Conservation (phyloP, 2,888 invertebrate species). For the Drosophila quinaria region DNA sequence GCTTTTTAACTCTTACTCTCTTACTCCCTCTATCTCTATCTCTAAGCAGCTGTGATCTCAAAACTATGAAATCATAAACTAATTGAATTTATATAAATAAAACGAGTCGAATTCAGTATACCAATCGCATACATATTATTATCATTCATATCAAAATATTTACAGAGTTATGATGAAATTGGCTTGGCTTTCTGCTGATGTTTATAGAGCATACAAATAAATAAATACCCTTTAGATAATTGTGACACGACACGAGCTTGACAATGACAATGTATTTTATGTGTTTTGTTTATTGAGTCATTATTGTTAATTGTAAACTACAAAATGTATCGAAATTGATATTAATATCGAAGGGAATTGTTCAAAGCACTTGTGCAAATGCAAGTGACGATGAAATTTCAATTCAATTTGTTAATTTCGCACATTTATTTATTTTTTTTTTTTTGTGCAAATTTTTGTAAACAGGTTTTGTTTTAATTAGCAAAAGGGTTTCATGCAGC, state of each 20-base stretch:
- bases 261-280: not conserved
- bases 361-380: conserved; percentile 49
- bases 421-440: not conserved
- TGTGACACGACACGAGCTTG: conserved; percentile 9
- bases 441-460: conserved; percentile 18
- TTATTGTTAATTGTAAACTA: conserved; percentile 11
- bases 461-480: conserved; percentile 57
- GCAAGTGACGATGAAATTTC: conserved; percentile 21
- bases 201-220: too few species aligned
- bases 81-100: too few species aligned
- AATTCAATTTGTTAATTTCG: conserved; percentile 11
- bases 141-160: too few species aligned
- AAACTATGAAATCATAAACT: too few species aligned
- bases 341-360: conserved; percentile 16
- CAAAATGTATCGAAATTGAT: conserved; percentile 23
- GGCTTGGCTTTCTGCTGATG: too few species aligned
- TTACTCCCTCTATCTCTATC: too few species aligned
- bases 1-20: too few species aligned
- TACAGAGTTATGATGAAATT: too few species aligned
- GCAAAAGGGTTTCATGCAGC: conserved; percentile 7
- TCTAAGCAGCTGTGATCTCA: too few species aligned
- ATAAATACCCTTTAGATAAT: not conserved
- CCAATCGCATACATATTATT: too few species aligned
- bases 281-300: conserved; percentile 2
- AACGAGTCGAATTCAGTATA: too few species aligned